Evolutionary conservation across 2,797 vertebrate genomes (phyloP), one percentile per base, ranked within the genome.

Genomic region (Cheirogaleus major): DNA sequence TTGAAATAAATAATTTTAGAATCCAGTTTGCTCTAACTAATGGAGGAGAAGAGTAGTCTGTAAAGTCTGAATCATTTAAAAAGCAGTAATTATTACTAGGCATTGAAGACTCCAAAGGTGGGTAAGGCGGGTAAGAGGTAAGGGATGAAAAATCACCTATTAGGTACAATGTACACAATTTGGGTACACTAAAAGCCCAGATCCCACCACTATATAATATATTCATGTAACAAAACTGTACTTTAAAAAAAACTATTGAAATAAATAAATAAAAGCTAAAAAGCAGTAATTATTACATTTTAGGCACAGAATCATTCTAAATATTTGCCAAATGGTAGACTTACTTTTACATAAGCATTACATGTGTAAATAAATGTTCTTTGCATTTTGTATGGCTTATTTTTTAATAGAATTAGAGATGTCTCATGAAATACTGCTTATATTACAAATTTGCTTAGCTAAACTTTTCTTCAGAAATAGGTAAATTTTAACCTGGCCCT

Each of bases 1-100:
- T 13, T 87, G 59, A 93, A 93, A 88, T 88, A 25, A 57, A 57
- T 92, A 87, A 89, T 63, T 90, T 92, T 70, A 95, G 69, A 93
- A 72, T 67, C 18, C 30, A 73, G 35, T 80, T 91, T 88, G 30
- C 61, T 93, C 67, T 69, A 93, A 63, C 43, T 63, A 92, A 65
- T 76, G 35, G 23, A 89, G 6, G 32, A 82, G n/a, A 81, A 82
- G 57, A 20, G 30, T 80, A 76, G 45, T 83, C 43, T 92, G 82
- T 41, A 18, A 95, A 76, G n/a, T 80, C 43, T 48, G 43, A 70
- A 87, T 82, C 45, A 38, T n/a, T 80, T 67, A 35, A 90, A 96
- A 90, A 93, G 50, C n/a, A 69, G 6, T 79, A 48, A 78, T 59
- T 59, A 67, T 35, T 86, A 83, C 7, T 15, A 95, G 41, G 61